Base-by-base conservation (phyloP, 92 coral and sea anemone species). In the Heteractis magnifica region DNA sequence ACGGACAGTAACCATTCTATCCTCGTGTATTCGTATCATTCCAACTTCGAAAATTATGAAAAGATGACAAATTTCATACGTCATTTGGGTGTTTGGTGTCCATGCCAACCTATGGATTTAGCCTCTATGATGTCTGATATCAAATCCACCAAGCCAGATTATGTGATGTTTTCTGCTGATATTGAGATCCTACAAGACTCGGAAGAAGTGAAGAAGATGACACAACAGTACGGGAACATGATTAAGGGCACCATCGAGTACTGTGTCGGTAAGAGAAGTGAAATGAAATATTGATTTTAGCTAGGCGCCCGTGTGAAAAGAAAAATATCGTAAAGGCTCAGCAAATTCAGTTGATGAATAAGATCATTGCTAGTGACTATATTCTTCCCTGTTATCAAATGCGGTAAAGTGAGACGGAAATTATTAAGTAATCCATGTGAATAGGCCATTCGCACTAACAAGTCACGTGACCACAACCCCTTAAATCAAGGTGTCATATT, bases 1-100 rank as follows among this genome's bases (percentile, higher is more conserved):
- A 79, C 83, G 34, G 75, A 79, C 7, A 18, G 41, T 19, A 59
- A n/a, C 50, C 76, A 80, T 18, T 41, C 76, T 65, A 5, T 68
- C 4, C 77, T 23, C 44, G 83, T 80, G 4, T 80, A 80, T 74
- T 65, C 62, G 5, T 80, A 80, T 52, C 76, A 80, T 49, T 14
- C 0, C n/a, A 44, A 68, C 10, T 52, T 51, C 21, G 73, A 53
- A 60, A 62, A 16, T 1, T 11, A 11, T 10, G 10, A 52, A 8
- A 23, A 4, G 7, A 51, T 51, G 18, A 13, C 19, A 3, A 12
- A 15, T 11, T 68, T 81, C 44, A 49, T 81, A 8, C 41, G n/a
- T n/a, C 10, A 16, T 13, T 23, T 68, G 41, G 13, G 8, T 21
- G 72, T 68, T 68, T 44, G 9, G 6, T 41, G 0, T 3, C 44